Evolutionary conservation across 2,113 vertebrate species (phyloP).

Genomic region (Pontoporia blainvillei): DNA sequence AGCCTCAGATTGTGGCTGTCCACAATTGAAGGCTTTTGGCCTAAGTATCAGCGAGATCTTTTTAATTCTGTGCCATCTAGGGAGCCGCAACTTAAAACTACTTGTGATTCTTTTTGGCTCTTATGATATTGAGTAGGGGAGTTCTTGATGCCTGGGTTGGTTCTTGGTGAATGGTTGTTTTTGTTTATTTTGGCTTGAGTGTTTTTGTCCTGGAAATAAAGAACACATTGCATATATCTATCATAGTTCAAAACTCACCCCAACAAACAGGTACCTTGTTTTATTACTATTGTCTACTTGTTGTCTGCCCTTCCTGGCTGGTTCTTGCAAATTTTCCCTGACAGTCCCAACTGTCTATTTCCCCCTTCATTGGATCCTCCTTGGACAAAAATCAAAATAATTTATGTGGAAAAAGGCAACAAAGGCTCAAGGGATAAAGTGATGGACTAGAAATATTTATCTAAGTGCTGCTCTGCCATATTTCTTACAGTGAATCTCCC

Average conservation of each 20-base stretch:
- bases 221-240: neutral
- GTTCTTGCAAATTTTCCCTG: neutral
- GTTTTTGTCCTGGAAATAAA: neutral
- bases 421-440: neutral
- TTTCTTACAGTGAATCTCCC: neutral
- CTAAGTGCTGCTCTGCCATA: neutral
- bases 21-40: conserved; percentile 32
- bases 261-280: neutral
- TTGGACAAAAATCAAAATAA: neutral
- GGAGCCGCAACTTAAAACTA: neutral
- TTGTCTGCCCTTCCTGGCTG: neutral
- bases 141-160: neutral
- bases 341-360: neutral
- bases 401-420: neutral
- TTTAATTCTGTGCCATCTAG: neutral
- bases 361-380: neutral
- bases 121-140: neutral
- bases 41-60: neutral
- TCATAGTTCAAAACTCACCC: neutral
- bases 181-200: neutral
- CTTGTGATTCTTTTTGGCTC: neutral
- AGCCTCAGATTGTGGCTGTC: neutral
- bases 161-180: neutral
- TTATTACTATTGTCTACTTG: neutral
- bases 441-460: neutral